These are phyloP conservation scores for Hypomesus transpacificus DNA, from an alignment of 2,113 vertebrate genomes.

Conservation along the genomic window DNA sequence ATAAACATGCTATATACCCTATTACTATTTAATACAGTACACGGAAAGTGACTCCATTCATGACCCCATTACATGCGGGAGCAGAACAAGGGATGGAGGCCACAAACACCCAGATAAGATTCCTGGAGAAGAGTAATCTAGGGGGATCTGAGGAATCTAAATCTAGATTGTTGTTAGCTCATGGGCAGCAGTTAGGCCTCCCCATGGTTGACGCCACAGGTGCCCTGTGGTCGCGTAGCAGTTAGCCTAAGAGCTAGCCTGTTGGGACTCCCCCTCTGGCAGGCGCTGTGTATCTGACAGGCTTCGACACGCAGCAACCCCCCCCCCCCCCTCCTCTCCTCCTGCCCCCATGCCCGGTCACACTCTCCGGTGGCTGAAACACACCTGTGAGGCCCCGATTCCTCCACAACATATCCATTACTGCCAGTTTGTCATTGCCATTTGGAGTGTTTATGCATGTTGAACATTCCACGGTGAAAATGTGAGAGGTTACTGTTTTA, in stretches of 20 bases:
- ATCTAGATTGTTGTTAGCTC: constrained; percentile 30
- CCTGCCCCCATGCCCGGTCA: background rate
- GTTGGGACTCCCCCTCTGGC: constrained; percentile 8
- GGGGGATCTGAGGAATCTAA: constrained; percentile 28
- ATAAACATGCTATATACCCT: too few species aligned
- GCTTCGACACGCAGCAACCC: constrained; percentile 30
- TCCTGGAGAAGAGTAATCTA: constrained; percentile 31
- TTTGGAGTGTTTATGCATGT: too few species aligned
- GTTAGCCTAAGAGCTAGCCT: background rate
- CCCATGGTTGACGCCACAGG: constrained; percentile 38
- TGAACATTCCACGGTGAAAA: too few species aligned
- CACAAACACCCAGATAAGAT: constrained; percentile 32
- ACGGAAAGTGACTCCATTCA: too few species aligned
- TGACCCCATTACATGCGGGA: too few species aligned
- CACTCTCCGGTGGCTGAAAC: background rate
- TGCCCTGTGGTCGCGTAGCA: constrained; percentile 8
- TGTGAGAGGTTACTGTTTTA: too few species aligned
- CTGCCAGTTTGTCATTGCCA: too few species aligned
- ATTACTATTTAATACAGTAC: too few species aligned
- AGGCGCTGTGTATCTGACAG: constrained; percentile 21
- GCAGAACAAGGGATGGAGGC: background rate
- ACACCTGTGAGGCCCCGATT: constrained; percentile 26
- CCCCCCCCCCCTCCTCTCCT: background rate
- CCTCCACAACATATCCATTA: constrained; percentile 5
- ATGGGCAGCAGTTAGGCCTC: background rate